A percentile compares a stretch with the other conserved stretches of the same genome.
Evolutionary conservation across 1,140 invertebrate genomes (phyloP).

Genomic region (Aporrectodea caliginosa): DNA sequence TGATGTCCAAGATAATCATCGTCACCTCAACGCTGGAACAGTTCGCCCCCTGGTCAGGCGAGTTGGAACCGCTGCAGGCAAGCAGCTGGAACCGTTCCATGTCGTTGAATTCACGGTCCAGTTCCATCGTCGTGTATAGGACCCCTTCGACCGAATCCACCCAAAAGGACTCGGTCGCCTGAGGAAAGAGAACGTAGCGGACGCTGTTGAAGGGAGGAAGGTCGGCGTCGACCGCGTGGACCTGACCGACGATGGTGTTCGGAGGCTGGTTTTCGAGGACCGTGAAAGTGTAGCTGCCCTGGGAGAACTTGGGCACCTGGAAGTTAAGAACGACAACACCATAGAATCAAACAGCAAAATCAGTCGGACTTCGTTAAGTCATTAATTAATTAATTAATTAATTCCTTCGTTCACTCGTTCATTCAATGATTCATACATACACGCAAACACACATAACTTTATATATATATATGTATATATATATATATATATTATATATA

Average conservation of each 20-base stretch:
- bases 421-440: too few relatives aligned
- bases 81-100: not conserved
- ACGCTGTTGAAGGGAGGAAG: not conserved
- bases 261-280: not conserved
- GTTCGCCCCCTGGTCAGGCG: conserved; percentile 62
- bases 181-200: not conserved
- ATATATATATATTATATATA: too few relatives aligned
- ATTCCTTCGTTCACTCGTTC: too few relatives aligned
- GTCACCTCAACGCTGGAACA: conserved; percentile 67
- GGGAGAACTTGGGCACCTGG: not conserved
- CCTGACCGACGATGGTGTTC: not conserved
- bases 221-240: not conserved
- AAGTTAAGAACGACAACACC: not conserved
- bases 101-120: not conserved
- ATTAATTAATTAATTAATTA: too few relatives aligned
- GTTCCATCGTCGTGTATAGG: not conserved
- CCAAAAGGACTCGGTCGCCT: not conserved
- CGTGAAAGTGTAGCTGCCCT: not conserved
- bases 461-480: too few relatives aligned
- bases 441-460: too few relatives aligned
- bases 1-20: conserved; percentile 82
- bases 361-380: too few relatives aligned
- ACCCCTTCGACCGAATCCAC: not conserved
- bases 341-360: too few relatives aligned
- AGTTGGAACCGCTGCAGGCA: not conserved